These are phyloP conservation scores for Heterocephalus glaber DNA, from an alignment of 2,113 vertebrate genomes.

Conservation along the genomic window DNA sequence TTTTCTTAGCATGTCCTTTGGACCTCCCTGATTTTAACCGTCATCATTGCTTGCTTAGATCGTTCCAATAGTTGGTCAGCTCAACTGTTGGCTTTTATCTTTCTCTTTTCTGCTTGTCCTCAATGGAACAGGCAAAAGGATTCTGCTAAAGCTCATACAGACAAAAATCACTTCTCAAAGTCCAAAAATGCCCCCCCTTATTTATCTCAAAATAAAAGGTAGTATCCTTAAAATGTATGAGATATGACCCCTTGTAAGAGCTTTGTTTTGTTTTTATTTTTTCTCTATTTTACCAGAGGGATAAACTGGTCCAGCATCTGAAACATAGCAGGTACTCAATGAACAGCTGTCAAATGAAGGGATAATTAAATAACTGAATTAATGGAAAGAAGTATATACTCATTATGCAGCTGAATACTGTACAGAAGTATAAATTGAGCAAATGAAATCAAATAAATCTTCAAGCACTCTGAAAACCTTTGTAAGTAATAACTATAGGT, in stretches of 20 bases:
- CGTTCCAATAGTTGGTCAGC: background rate
- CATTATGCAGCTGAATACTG: background rate
- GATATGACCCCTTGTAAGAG: background rate
- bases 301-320: background rate
- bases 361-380: background rate
- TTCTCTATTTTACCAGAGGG: background rate
- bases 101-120: background rate
- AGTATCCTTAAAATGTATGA: background rate
- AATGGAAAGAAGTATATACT: background rate
- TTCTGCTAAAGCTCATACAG: background rate
- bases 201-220: background rate
- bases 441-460: conserved; percentile 62
- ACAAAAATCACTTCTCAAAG: background rate
- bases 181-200: background rate
- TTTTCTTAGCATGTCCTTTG: background rate
- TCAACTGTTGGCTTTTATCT: background rate
- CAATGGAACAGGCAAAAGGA: background rate
- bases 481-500: conserved; percentile 12
- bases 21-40: background rate
- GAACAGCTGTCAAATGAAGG: background rate
- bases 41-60: background rate
- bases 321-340: background rate
- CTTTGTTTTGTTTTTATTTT: background rate
- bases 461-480: background rate
- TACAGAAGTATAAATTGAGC: conserved; percentile 27